These are phyloP conservation scores for Pogona vitticeps DNA, from an alignment of 2,113 vertebrate genomes.

Conservation along the genomic window DNA sequence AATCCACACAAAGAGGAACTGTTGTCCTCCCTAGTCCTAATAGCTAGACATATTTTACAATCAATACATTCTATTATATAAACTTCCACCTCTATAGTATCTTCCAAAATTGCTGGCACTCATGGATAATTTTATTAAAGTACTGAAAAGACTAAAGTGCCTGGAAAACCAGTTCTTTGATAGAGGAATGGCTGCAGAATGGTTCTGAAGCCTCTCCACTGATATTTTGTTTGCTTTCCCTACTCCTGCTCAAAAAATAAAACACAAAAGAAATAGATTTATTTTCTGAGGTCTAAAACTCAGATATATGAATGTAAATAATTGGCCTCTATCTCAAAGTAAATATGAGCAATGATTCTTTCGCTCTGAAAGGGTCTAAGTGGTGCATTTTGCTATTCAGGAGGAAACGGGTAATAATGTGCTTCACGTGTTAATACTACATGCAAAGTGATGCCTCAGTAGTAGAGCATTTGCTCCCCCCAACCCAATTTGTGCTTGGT, in stretches of 20 bases:
- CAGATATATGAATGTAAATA: neutral
- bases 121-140: constrained; percentile 56
- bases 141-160: constrained; percentile 51
- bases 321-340: neutral
- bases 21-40: constrained; percentile 35
- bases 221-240: constrained; percentile 20
- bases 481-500: no score
- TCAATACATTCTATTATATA: constrained; percentile 54
- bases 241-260: constrained; percentile 20
- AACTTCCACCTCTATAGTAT: constrained; percentile 43
- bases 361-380: neutral
- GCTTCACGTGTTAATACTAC: neutral
- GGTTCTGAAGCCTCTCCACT: constrained; percentile 47
- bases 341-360: neutral
- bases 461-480: neutral
- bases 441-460: neutral
- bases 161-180: constrained; percentile 48
- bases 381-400: neutral
- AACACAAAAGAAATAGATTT: constrained; percentile 40
- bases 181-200: constrained; percentile 51
- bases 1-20: constrained; percentile 35
- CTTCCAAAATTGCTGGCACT: constrained; percentile 18
- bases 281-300: constrained; percentile 40
- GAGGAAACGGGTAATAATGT: neutral
- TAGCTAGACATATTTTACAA: constrained; percentile 48